phyloP scores from a whole-genome alignment of 2,113 vertebrate genomes.

The Tychaedon coryphoeus region DNA sequence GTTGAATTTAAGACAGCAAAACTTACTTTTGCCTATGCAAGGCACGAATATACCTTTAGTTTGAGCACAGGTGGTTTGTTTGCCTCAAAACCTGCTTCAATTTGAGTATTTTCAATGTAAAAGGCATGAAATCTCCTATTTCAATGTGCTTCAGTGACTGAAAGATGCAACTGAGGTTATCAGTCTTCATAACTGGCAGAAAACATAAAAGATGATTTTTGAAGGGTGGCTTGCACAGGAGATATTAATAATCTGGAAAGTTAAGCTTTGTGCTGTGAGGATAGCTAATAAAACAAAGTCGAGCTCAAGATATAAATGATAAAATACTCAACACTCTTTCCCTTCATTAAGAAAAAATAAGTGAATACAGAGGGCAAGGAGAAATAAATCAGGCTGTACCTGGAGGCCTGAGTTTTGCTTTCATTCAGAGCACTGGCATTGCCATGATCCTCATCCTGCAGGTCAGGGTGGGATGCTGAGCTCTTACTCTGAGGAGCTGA shows the following conservation, averaged over 20 bases:
- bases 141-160: not conserved
- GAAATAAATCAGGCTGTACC: not conserved
- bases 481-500: conserved; percentile 22
- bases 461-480: not conserved
- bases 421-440: not conserved
- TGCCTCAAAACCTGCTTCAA: not conserved
- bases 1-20: not conserved
- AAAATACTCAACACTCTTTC: not conserved
- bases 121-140: not conserved
- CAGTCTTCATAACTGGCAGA: not conserved
- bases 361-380: not conserved
- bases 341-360: not conserved
- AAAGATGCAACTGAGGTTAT: not conserved
- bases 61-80: not conserved
- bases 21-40: not conserved
- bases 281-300: not conserved
- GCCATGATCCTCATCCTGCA: conserved; percentile 47
- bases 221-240: not conserved
- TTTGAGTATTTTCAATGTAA: not conserved
- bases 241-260: not conserved
- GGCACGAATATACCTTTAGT: not conserved
- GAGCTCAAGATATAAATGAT: not conserved
- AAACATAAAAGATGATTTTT: not conserved
- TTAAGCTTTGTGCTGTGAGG: not conserved
- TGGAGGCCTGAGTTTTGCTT: not conserved